Percentiles rank a stretch among this genome's conserved stretches.
Evolutionary conservation across 2,888 invertebrate species (phyloP).

Genomic region (Rapana venosa): DNA sequence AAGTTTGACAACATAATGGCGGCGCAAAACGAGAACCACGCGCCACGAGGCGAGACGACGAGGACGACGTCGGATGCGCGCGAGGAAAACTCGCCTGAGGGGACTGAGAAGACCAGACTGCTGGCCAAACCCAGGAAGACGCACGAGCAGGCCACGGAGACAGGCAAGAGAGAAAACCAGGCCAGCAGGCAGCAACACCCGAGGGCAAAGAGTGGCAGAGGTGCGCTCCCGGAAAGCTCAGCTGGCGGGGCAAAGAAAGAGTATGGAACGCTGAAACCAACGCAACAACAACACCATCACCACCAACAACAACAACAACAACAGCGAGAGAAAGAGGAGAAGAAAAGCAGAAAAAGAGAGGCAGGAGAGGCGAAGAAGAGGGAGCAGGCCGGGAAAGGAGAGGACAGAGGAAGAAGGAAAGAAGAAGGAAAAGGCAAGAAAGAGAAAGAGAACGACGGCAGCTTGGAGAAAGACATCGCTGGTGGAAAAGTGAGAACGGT

Average conservation of each 20-base stretch:
- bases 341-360: background rate
- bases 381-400: background rate
- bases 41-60: too few species aligned
- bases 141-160: background rate
- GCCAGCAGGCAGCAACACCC: background rate
- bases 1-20: too few species aligned
- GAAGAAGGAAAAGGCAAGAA: background rate
- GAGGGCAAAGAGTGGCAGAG: background rate
- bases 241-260: background rate
- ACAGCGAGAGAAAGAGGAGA: background rate
- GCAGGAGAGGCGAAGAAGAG: background rate
- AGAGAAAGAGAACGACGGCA: background rate
- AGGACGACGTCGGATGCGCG: too few species aligned
- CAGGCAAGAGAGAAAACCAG: background rate
- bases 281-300: background rate
- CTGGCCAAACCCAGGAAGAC: background rate
- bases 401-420: background rate
- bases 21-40: too few species aligned
- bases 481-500: conserved; percentile 27
- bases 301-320: background rate
- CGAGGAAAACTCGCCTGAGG: background rate
- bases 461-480: background rate
- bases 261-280: background rate
- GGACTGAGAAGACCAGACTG: background rate
- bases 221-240: background rate